These are phyloP conservation scores for Vicugna pacos DNA, from an alignment of 2,113 vertebrate genomes.

Conservation along the genomic window DNA sequence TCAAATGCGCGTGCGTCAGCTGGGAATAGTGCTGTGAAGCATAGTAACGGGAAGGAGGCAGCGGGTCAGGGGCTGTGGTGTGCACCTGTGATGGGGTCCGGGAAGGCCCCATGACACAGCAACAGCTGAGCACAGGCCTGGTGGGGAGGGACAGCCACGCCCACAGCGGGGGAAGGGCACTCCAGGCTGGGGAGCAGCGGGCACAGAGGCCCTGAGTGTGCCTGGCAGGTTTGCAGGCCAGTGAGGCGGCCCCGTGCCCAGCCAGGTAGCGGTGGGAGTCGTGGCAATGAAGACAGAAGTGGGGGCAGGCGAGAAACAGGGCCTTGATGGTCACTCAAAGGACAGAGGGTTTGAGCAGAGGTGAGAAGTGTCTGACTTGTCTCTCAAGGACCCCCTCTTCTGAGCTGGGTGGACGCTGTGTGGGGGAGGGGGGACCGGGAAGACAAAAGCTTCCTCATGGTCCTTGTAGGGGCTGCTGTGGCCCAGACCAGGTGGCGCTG, in stretches of 20 bases:
- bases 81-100: not conserved
- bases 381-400: not conserved
- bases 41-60: too few species aligned
- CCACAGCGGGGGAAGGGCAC: not conserved
- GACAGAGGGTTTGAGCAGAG: not conserved
- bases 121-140: not conserved
- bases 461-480: fast-evolving
- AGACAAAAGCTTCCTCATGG: not conserved
- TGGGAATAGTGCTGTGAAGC: fast-evolving
- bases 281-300: not conserved
- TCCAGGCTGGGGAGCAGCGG: not conserved
- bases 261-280: not conserved
- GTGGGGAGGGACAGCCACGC: not conserved
- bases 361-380: not conserved
- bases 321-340: not conserved
- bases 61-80: not conserved
- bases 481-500: fast-evolving
- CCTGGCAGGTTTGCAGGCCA: not conserved
- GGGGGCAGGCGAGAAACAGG: fast-evolving
- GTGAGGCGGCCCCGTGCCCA: not conserved
- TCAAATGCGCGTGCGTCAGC: fast-evolving
- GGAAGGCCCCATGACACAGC: not conserved
- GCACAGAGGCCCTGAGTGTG: not conserved
- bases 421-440: fast-evolving
- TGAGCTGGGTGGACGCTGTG: not conserved